Evolutionary conservation across 2,113 vertebrate species (phyloP), one percentile per base, ranked within the genome.

Genomic region (Gadus chalcogrammus): DNA sequence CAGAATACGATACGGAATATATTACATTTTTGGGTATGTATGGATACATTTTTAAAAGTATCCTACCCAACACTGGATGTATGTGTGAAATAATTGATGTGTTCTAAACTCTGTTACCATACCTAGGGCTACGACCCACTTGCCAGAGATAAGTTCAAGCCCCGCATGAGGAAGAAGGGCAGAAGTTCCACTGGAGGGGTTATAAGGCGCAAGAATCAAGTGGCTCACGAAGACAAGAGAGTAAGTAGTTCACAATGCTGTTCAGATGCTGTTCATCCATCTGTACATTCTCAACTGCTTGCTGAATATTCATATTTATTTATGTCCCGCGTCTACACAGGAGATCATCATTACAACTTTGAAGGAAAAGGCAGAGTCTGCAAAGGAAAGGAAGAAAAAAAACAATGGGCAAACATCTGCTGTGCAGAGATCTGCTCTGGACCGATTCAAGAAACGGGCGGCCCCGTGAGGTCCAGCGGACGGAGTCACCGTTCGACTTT

Each of bases 51-150:
- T 24, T 24, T 24, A 24, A 24, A 24, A 24, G 24, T 24, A 24
- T 24, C 24, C 24, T 24, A 2, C 24, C 24, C 24, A 24, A 24
- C 24, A 24, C 1, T 17, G n/a, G 3, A 4, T 58, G 3, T 35
- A 24, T 69, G 58, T 27, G 67, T 56, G 0, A 72, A 52, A 18
- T 27, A 15, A 7, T 59, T 38, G 12, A 5, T 61, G n/a, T 20
- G 6, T 61, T 6, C 59, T 61, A 22, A 5, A 9, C 60, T 56
- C 67, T 18, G 18, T 68, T 73, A 13, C 62, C 3, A 35, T 72
- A 53, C 15, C 7, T 82, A 96, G 95, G 95, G 95, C 22, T 96
- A 82, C 15, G 95, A 97, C 72, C 95, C 95, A 0, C 79, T 92
- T 0, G 91, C 88, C 72, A 92, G 84, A 68, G 82, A 85, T 27